Percentiles rank a stretch among this genome's conserved stretches.
These are phyloP conservation scores for Eristalinus sepulchralis DNA, from an alignment of 2,888 invertebrate genomes.

Conservation along the genomic window DNA sequence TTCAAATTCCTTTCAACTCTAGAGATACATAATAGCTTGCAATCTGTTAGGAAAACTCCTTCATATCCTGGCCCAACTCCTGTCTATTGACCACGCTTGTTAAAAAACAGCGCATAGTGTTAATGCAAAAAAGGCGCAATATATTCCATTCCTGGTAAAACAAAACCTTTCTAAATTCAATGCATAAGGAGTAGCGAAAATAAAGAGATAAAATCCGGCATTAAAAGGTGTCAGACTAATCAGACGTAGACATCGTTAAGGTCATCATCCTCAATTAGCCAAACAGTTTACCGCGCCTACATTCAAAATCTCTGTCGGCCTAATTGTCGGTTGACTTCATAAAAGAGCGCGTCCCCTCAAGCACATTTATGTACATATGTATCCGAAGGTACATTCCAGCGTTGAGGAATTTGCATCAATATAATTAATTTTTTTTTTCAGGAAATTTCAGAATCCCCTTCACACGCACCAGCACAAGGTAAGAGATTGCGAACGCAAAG, in stretches of 20 bases:
- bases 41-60: too few species aligned
- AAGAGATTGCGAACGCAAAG: neutral
- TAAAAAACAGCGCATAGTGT: too few species aligned
- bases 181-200: neutral
- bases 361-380: neutral
- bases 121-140: too few species aligned
- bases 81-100: too few species aligned
- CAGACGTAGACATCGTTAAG: neutral
- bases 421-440: constrained; percentile 15
- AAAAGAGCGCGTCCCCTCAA: neutral
- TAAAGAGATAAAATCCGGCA: neutral
- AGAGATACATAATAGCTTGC: too few species aligned
- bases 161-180: too few species aligned
- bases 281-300: neutral
- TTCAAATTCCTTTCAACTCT: too few species aligned
- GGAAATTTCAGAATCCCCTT: neutral
- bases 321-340: neutral
- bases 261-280: neutral
- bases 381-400: neutral
- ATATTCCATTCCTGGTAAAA: too few species aligned
- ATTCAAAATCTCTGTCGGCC: neutral
- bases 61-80: too few species aligned
- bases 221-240: neutral
- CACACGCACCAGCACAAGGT: neutral
- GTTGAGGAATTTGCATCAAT: constrained; percentile 30